phyloP scores from a whole-genome alignment of 2,888 invertebrate species.

The Platycheirus rosarum region DNA sequence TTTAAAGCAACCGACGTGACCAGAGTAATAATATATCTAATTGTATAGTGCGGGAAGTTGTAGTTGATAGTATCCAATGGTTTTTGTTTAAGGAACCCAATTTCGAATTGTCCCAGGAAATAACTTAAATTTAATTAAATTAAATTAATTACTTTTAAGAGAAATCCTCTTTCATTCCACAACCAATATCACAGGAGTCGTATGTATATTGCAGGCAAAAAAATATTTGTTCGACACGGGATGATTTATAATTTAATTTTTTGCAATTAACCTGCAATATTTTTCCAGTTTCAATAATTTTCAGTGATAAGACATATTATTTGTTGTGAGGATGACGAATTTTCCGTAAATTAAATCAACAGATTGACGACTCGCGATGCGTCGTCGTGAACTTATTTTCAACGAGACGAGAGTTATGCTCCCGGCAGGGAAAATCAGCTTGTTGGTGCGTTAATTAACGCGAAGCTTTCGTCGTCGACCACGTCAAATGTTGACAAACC shows the following conservation, averaged over 20 bases:
- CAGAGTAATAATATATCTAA: constrained; percentile 65
- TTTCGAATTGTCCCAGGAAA: constrained; percentile 35
- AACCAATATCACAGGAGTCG: background rate
- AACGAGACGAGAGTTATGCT: constrained; percentile 14
- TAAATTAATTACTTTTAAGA: constrained; percentile 49
- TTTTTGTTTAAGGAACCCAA: constrained; percentile 32
- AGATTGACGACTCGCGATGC: no score
- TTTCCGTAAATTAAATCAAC: constrained; percentile 60
- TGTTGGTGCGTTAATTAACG: constrained; percentile 46
- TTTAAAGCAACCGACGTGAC: constrained; percentile 70
- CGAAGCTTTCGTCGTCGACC: background rate
- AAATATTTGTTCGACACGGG: constrained; percentile 12
- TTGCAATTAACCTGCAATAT: constrained; percentile 47
- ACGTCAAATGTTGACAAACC: no score
- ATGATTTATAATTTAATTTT: constrained; percentile 48
- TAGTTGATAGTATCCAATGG: constrained; percentile 25
- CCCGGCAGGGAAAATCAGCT: constrained; percentile 17
- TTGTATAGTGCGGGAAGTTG: constrained; percentile 45
- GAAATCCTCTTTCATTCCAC: background rate
- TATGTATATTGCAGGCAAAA: background rate
- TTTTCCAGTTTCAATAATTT: constrained; percentile 33
- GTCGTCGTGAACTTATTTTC: constrained; percentile 20
- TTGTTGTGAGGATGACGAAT: constrained; percentile 40
- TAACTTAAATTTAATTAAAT: constrained; percentile 63
- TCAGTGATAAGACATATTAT: constrained; percentile 41